Evolutionary conservation across 92 coral and sea anemone species (phyloP).

Genomic region (Zoanthus sansibaricus): DNA sequence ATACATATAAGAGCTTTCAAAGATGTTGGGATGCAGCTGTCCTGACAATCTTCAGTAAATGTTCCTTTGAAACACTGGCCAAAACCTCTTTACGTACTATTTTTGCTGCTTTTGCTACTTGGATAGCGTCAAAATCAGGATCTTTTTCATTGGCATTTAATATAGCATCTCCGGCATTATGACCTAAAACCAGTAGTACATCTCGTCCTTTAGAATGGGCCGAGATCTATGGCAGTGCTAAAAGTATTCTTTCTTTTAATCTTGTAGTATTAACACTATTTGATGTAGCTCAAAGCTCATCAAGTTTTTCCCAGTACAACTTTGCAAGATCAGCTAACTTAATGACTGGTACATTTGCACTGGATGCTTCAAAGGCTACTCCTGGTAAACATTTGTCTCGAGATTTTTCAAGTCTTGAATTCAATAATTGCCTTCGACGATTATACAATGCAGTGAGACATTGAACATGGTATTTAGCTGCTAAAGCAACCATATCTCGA

Average conservation of each 20-base stretch:
- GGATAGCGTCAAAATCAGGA: conserved; percentile 23
- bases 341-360: background rate
- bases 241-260: no score
- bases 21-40: conserved; percentile 42
- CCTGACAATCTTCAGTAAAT: conserved; percentile 44
- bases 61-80: conserved; percentile 48
- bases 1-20: conserved; percentile 34
- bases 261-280: background rate
- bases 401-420: no score
- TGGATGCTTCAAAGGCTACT: conserved; percentile 58
- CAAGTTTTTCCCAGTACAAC: conserved; percentile 19
- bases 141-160: conserved; percentile 35
- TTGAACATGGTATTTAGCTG: background rate
- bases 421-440: no score
- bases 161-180: conserved; percentile 51
- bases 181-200: background rate
- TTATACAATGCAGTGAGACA: no score
- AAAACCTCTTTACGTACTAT: conserved; percentile 54
- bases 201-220: conserved; percentile 54
- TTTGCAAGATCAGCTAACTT: conserved; percentile 40
- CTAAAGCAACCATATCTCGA: background rate
- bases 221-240: background rate
- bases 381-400: conserved; percentile 12
- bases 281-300: background rate
- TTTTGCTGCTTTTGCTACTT: conserved; percentile 47